Conservation (phyloP, 1,140 invertebrate genomes). For the Drosophila pseudoananassae region DNA sequence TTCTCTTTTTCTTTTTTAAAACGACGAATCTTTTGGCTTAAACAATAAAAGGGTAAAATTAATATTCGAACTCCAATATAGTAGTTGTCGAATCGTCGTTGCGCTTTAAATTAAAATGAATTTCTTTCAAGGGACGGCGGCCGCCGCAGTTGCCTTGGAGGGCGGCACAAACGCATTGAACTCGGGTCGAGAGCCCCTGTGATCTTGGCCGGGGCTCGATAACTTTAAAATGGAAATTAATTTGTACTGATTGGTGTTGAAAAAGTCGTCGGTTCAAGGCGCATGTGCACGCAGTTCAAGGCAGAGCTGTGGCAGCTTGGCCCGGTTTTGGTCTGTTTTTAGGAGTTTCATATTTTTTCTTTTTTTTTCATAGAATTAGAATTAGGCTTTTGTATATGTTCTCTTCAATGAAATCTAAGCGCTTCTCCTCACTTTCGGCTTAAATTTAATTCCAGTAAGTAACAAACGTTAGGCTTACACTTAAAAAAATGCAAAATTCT, state of each 20-base stretch:
- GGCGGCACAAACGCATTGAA: conserved; percentile 33
- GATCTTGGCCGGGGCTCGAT: conserved; percentile 41
- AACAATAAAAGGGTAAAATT: conserved; percentile 58
- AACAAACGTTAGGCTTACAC: conserved; percentile 69
- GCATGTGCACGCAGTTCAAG: conserved; percentile 42
- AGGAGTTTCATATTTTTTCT: conserved; percentile 35
- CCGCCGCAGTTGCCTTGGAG: conserved; percentile 33
- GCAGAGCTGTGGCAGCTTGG: conserved; percentile 17
- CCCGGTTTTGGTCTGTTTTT: conserved; percentile 53
- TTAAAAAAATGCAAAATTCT: conserved; percentile 81
- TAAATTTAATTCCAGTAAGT: conserved; percentile 70
- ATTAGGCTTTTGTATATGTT: conserved; percentile 29
- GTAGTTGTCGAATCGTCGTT: conserved; percentile 46
- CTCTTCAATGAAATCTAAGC: conserved; percentile 47
- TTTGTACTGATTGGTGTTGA: conserved; percentile 79
- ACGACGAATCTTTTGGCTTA: conserved; percentile 65
- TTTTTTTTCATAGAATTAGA: conserved; percentile 23
- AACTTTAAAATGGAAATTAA: conserved; percentile 79
- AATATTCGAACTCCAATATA: conserved; percentile 76
- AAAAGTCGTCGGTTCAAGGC: conserved; percentile 21
- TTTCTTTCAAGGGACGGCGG: conserved; percentile 14
- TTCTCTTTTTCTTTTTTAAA: conserved; percentile 33
- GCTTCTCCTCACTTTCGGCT: conserved; percentile 25
- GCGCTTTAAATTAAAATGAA: conserved; percentile 47
- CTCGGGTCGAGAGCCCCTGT: conserved; percentile 19